Percentiles rank a stretch among this genome's conserved stretches.
Conservation (phyloP, 2,797 vertebrate species). For the Channallabes apus region DNA sequence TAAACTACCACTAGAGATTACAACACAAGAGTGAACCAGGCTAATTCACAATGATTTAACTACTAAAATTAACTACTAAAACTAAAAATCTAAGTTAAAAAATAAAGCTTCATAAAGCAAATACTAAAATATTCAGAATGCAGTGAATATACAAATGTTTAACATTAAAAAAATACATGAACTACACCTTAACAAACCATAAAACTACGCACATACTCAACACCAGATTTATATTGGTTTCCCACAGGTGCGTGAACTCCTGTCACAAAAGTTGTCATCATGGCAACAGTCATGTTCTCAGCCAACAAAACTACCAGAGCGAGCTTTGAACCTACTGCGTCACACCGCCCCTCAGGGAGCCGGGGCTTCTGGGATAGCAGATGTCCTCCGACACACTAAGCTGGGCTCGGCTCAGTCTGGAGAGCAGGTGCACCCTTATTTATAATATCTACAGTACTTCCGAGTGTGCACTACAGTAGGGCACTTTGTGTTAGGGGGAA, state of each 20-base stretch:
- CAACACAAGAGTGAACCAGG: background rate
- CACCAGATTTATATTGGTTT: background rate
- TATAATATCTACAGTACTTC: background rate
- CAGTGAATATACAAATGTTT: too few relatives aligned
- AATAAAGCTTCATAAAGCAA: too few relatives aligned
- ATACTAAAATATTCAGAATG: too few relatives aligned
- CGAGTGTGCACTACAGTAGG: background rate
- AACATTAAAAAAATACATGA: background rate
- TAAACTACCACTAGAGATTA: constrained; percentile 84
- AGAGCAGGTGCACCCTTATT: constrained; percentile 67
- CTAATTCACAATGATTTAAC: too few relatives aligned
- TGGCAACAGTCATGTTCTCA: constrained; percentile 84
- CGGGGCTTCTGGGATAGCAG: constrained; percentile 74
- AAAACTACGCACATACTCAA: background rate
- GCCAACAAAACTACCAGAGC: constrained; percentile 81
- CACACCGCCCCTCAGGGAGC: constrained; percentile 77
- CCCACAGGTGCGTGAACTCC: constrained; percentile 79
- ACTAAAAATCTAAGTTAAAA: too few relatives aligned
- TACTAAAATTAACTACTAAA: too few relatives aligned
- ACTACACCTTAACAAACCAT: background rate
- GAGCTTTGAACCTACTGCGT: constrained; percentile 80
- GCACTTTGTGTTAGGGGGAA: background rate
- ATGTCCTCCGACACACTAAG: constrained; percentile 76
- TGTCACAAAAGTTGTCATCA: constrained; percentile 79
- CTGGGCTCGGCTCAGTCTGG: constrained; percentile 66